Evolutionary conservation across 2,888 invertebrate genomes (phyloP).

Genomic region (Caradrina kadenii): DNA sequence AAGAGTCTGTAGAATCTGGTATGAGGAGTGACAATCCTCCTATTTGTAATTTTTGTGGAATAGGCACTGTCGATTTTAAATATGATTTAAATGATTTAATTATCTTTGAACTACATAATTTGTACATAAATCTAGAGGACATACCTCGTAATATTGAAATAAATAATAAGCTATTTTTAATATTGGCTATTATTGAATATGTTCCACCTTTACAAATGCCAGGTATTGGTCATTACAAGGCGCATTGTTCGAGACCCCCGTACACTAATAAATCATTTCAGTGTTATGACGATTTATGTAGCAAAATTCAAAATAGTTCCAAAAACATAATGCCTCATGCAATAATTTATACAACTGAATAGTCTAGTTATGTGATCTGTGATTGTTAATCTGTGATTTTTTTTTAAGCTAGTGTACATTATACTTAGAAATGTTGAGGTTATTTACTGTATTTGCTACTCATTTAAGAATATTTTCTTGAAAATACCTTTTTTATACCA

Average conservation of each 20-base stretch:
- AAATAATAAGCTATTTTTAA: too few species aligned
- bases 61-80: constrained; percentile 3
- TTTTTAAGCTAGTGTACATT: constrained; percentile 6
- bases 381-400: too few species aligned
- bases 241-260: constrained; percentile 2
- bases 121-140: neutral
- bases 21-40: constrained; percentile 9
- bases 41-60: constrained; percentile 16
- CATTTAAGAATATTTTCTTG: constrained; percentile 20
- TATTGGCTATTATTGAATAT: constrained; percentile 3
- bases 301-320: constrained; percentile 7
- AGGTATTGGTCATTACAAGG: constrained; percentile 9
- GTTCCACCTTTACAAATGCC: neutral
- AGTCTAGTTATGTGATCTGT: too few species aligned
- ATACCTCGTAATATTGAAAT: neutral
- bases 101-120: constrained; percentile 7
- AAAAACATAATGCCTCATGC: constrained; percentile 5
- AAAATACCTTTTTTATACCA: constrained; percentile 11
- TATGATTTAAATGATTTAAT: constrained; percentile 4
- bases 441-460: constrained; percentile 20
- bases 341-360: constrained; percentile 4
- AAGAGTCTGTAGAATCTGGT: constrained; percentile 9
- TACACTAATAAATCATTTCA: constrained; percentile 5
- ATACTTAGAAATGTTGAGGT: constrained; percentile 5
- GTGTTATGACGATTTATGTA: constrained; percentile 4